Evolutionary conservation across 2,797 vertebrate species (phyloP).

Genomic region (Gobio occitaniae): DNA sequence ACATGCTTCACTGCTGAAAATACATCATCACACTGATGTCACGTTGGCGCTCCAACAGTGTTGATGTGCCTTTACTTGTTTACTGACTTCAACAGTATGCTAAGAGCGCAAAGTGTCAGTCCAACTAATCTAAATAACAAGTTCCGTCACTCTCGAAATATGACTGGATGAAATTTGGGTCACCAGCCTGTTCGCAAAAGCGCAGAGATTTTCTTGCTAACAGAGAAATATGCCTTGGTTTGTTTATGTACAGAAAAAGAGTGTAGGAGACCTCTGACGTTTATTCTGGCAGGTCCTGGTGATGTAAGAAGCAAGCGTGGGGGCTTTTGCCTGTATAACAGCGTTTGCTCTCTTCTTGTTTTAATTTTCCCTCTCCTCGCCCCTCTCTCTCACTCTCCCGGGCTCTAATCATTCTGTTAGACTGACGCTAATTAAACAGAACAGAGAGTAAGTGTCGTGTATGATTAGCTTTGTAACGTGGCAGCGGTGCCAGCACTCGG

Average conservation of each 20-base stretch:
- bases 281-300: constrained; percentile 35
- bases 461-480: constrained; percentile 65
- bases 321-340: constrained; percentile 42
- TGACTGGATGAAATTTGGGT: constrained; percentile 51
- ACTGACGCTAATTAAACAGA: constrained; percentile 69
- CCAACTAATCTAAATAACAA: constrained; percentile 16
- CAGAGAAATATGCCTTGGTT: constrained; percentile 12
- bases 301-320: constrained; percentile 39
- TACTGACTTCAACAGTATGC: constrained; percentile 30
- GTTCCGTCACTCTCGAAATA: constrained; percentile 26
- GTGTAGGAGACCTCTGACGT: constrained; percentile 39
- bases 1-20: background rate
- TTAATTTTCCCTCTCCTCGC: constrained; percentile 22
- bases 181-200: constrained; percentile 30
- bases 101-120: constrained; percentile 33
- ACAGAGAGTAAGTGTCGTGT: constrained; percentile 73
- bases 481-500: constrained; percentile 22
- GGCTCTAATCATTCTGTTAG: constrained; percentile 60
- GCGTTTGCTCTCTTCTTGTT: constrained; percentile 2
- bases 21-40: background rate
- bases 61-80: constrained; percentile 13
- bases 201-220: background rate
- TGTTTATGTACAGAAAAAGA: constrained; percentile 25
- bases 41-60: background rate
- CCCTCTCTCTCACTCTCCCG: constrained; percentile 2